These are phyloP conservation scores for Lottia scabra DNA, from an alignment of 2,888 invertebrate genomes.

Conservation along the genomic window DNA sequence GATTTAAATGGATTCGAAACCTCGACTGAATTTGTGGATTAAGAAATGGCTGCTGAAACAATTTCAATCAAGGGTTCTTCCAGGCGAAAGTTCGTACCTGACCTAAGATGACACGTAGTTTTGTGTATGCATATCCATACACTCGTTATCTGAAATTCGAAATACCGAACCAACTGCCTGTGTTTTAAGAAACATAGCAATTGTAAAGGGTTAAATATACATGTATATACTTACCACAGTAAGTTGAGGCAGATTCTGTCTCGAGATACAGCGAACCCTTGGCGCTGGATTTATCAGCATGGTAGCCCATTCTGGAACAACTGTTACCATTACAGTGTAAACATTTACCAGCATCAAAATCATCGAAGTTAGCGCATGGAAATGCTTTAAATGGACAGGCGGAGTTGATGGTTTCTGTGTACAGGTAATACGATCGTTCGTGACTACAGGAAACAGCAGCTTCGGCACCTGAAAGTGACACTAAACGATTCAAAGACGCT, in stretches of 20 bases:
- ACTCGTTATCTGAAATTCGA: no score
- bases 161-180: no score
- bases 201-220: no score
- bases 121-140: no score
- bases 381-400: slow-evolving; percentile 83
- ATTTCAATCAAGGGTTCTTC: no score
- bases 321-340: slow-evolving; percentile 33
- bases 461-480: slow-evolving; percentile 37
- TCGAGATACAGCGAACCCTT: slow-evolving; percentile 42
- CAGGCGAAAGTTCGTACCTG: no score
- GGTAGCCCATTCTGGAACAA: slow-evolving; percentile 46
- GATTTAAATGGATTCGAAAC: no score
- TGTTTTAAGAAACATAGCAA: no score
- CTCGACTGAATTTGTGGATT: no score
- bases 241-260: slow-evolving; percentile 38
- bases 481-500: no score
- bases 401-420: slow-evolving; percentile 84
- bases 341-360: slow-evolving; percentile 63
- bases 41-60: no score
- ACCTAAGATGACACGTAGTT: no score
- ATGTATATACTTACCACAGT: slow-evolving; percentile 39
- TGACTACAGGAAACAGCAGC: slow-evolving; percentile 81
- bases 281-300: slow-evolving; percentile 34
- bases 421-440: slow-evolving; percentile 84
- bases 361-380: slow-evolving; percentile 84